Evolutionary conservation across 2,113 vertebrate genomes (phyloP), one percentile per base, ranked within the genome.

Genomic region (Piprites chloris): DNA sequence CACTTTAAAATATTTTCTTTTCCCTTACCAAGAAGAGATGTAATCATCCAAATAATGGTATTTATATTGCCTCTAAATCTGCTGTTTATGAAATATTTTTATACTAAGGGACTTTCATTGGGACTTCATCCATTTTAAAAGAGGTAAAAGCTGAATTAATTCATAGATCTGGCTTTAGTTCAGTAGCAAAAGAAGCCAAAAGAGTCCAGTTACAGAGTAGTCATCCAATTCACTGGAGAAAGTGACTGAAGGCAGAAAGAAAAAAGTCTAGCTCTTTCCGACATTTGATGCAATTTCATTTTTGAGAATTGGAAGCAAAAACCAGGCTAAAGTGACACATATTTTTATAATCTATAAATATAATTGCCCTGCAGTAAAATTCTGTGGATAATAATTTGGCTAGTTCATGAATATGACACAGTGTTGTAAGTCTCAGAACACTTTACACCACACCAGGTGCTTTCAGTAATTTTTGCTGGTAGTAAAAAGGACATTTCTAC

Each of bases 61-160:
- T 81, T 96, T 95, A 84, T 93, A 96, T 96, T 94, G 63, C 90
- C 53, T 90, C 44, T 93, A 92, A 96, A 92, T 94, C 85, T 90
- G 68, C 53, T 94, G 91, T 91, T 95, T 94, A 84, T 11, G 68
- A 94, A 96, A 96, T 84, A 81, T 65, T 94, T 86, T 80, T 78
- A 67, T 72, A 30, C 56, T 92, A 67, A 65, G 83, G 65, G 90
- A 93, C 41, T 93, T 94, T 50, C n/a, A 88, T 1, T 77, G 76
- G 65, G 63, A 92, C 92, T 93, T 92, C 61, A 84, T 87, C 65
- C 56, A 84, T 84, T 90, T 96, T 66, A 88, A 69, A 90, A 88
- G 68, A 91, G 59, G 87, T 56, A 93, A 85, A 87, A 86, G 37
- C 68, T 93, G 92, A 91, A 94, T 83, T 94, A 96, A 93, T 94